phyloP scores from a whole-genome alignment of 2,113 vertebrate genomes.

The Barnardius zonarius region DNA sequence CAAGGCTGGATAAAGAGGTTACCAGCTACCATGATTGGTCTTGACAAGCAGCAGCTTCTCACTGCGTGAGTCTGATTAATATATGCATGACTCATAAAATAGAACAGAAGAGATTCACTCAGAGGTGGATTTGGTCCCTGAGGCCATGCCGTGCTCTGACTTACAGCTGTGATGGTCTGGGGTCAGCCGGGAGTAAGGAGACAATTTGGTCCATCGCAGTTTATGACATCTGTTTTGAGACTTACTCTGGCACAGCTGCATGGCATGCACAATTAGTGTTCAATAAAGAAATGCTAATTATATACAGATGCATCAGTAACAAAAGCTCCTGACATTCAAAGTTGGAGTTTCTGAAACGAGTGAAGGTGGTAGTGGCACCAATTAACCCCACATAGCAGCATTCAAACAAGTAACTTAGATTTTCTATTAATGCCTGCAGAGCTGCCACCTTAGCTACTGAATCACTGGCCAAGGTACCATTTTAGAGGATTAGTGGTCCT shows the following conservation, averaged over 20 bases:
- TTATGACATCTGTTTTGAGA: slow-evolving; percentile 51
- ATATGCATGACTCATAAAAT: neutral
- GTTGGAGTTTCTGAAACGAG: slow-evolving; percentile 47
- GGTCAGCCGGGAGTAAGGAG: neutral
- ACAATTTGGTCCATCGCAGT: neutral
- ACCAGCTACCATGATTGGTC: neutral
- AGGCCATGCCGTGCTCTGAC: neutral
- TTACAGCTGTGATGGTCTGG: neutral
- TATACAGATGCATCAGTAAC: slow-evolving; percentile 64
- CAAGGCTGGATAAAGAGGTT: neutral
- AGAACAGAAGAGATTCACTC: neutral
- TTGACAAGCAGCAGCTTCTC: slow-evolving; percentile 18
- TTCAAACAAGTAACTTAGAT: neutral
- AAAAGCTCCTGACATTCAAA: slow-evolving; percentile 71
- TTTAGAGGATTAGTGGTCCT: neutral
- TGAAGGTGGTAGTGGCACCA: slow-evolving; percentile 30
- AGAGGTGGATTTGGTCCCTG: slow-evolving; percentile 1
- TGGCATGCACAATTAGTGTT: slow-evolving; percentile 69
- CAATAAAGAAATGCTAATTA: slow-evolving; percentile 76
- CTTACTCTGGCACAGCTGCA: slow-evolving; percentile 70
- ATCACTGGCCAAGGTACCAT: neutral
- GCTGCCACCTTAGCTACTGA: neutral
- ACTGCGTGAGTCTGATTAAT: neutral
- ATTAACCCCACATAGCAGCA: neutral
- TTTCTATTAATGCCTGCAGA: neutral